These are phyloP conservation scores for Acropora yongei DNA, from an alignment of 64 coral and sea anemone species.

Conservation along the genomic window DNA sequence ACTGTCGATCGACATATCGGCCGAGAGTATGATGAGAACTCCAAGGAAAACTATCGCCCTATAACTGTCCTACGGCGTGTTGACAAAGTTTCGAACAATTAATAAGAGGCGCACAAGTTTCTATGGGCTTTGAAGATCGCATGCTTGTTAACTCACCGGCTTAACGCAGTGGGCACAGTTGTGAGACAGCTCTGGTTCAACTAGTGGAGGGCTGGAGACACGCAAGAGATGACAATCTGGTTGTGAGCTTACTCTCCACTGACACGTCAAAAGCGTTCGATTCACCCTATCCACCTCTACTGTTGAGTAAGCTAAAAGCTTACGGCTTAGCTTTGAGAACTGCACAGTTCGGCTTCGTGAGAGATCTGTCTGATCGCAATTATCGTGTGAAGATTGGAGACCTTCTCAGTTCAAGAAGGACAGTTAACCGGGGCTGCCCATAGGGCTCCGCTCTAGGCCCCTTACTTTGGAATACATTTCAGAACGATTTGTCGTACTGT, in stretches of 20 bases:
- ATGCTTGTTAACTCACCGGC: neutral
- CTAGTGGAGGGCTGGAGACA: neutral
- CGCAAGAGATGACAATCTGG: neutral
- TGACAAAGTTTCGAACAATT: slow-evolving; percentile 19
- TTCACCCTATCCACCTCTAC: too few species aligned
- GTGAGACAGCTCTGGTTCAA: neutral
- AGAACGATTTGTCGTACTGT: too few species aligned
- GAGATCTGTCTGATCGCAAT: too few species aligned
- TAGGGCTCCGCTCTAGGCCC: neutral
- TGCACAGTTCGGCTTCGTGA: too few species aligned
- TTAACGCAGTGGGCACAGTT: slow-evolving; percentile 24
- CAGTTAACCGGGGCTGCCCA: neutral
- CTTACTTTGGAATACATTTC: too few species aligned
- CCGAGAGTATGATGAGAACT: neutral
- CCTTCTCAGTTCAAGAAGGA: neutral
- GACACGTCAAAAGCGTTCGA: slow-evolving; percentile 2
- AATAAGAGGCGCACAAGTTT: neutral
- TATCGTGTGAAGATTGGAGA: neutral
- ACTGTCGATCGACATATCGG: too few species aligned
- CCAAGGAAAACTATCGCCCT: slow-evolving; percentile 16
- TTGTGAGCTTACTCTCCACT: neutral
- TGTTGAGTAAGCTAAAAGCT: too few species aligned
- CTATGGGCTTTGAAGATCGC: slow-evolving; percentile 1
- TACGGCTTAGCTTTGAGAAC: too few species aligned
- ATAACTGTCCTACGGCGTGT: slow-evolving; percentile 4